Conservation (phyloP, 1,140 invertebrate genomes). For the Kradibia gibbosae region DNA sequence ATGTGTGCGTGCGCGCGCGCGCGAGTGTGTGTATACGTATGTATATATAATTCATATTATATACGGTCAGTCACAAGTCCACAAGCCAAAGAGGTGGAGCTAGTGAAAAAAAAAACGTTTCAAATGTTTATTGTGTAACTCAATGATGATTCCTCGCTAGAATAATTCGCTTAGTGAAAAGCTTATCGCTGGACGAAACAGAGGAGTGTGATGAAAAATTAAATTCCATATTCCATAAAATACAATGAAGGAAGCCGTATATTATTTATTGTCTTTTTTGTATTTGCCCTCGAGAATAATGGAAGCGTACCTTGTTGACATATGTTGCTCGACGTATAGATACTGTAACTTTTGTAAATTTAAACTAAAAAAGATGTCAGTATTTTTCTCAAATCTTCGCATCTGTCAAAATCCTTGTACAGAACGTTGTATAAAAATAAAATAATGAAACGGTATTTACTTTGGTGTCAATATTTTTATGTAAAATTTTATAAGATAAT, state of each 20-base stretch:
- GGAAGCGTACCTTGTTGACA: slow-evolving; percentile 42
- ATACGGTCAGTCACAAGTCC: slow-evolving; percentile 67
- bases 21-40: too few species aligned
- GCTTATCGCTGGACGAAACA: slow-evolving; percentile 51
- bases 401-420: slow-evolving; percentile 35
- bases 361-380: slow-evolving; percentile 47
- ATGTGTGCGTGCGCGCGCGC: too few species aligned
- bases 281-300: slow-evolving; percentile 38
- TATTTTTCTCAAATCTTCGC: slow-evolving; percentile 46
- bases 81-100: slow-evolving; percentile 70
- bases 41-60: slow-evolving; percentile 63
- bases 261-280: slow-evolving; percentile 42
- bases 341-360: slow-evolving; percentile 48
- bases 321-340: slow-evolving; percentile 31
- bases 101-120: slow-evolving; percentile 61
- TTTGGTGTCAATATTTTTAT: slow-evolving; percentile 48
- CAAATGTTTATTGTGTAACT: slow-evolving; percentile 52
- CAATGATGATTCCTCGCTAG: slow-evolving; percentile 56
- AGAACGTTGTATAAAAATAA: slow-evolving; percentile 37
- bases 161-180: slow-evolving; percentile 49
- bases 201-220: slow-evolving; percentile 26
- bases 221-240: slow-evolving; percentile 46
- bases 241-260: slow-evolving; percentile 46
- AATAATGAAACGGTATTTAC: slow-evolving; percentile 14
- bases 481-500: slow-evolving; percentile 22